Percentiles rank a stretch among this genome's conserved stretches.
These are phyloP conservation scores for Leucophenga maculata DNA, from an alignment of 2,888 invertebrate genomes.

Conservation along the genomic window DNA sequence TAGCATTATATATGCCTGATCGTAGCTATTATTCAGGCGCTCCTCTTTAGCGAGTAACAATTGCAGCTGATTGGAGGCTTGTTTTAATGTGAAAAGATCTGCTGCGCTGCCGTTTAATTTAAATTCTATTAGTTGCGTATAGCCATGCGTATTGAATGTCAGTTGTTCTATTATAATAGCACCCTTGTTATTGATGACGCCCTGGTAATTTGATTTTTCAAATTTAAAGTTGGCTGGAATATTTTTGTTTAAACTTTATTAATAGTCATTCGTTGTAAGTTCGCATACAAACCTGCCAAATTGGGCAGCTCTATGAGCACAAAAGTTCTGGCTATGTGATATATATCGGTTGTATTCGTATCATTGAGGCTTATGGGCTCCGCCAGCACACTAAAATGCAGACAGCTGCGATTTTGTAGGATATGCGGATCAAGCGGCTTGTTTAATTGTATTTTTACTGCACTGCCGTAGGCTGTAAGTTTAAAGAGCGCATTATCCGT, in stretches of 20 bases:
- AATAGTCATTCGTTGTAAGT: no score
- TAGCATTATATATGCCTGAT: background rate
- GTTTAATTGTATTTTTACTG: slow-evolving; percentile 35
- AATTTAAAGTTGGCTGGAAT: slow-evolving; percentile 39
- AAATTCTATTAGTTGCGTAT: slow-evolving; percentile 31
- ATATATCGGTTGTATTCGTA: background rate
- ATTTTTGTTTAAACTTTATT: no score
- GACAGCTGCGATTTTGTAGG: slow-evolving; percentile 33
- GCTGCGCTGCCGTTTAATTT: slow-evolving; percentile 29
- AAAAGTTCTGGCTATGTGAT: slow-evolving; percentile 30
- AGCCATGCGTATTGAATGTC: slow-evolving; percentile 35
- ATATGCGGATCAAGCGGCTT: slow-evolving; percentile 30
- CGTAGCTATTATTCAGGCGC: background rate
- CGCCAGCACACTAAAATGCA: slow-evolving; percentile 45
- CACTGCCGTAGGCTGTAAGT: slow-evolving; percentile 34
- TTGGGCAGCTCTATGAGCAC: slow-evolving; percentile 42
- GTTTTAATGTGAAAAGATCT: slow-evolving; percentile 27
- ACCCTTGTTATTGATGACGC: slow-evolving; percentile 34
- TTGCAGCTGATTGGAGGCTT: no score
- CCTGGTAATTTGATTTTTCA: slow-evolving; percentile 41
- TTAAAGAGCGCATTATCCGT: slow-evolving; percentile 38
- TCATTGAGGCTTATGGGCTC: slow-evolving; percentile 36
- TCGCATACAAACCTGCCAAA: slow-evolving; percentile 36
- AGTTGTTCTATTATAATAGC: slow-evolving; percentile 35
- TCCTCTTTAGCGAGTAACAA: slow-evolving; percentile 11